Evolutionary conservation across 1,140 invertebrate species (phyloP).

Genomic region (Reticulitermes speratus): DNA sequence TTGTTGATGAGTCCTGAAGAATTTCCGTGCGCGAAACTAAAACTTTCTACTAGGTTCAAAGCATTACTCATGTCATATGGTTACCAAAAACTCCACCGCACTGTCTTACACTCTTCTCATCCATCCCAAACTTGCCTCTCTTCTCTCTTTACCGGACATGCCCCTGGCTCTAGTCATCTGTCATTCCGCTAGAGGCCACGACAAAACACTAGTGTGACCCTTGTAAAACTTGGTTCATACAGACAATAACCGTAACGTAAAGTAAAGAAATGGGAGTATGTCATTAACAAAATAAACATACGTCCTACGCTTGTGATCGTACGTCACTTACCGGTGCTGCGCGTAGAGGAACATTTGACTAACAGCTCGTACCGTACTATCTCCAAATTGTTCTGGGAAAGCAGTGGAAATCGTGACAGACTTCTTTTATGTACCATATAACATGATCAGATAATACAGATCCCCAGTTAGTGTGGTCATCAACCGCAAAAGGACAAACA

Average conservation of each 20-base stretch:
- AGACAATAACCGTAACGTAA: not conserved
- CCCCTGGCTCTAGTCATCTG: not conserved
- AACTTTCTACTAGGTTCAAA: not conserved
- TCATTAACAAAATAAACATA: too few species aligned
- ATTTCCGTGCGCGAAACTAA: not conserved
- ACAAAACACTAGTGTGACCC: constrained; percentile 8
- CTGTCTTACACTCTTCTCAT: not conserved
- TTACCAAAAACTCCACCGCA: not conserved
- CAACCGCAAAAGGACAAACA: too few species aligned
- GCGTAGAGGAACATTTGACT: too few species aligned
- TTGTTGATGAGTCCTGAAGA: not conserved
- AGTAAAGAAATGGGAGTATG: too few species aligned
- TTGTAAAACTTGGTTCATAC: not conserved
- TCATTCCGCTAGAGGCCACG: not conserved
- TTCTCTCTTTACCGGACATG: not conserved
- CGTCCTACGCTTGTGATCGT: too few species aligned
- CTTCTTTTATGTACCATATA: too few species aligned
- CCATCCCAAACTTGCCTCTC: not conserved
- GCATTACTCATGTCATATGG: not conserved
- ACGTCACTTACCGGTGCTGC: too few species aligned
- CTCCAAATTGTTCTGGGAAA: too few species aligned
- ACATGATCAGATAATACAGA: too few species aligned
- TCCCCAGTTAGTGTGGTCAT: too few species aligned
- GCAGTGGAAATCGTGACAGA: too few species aligned
- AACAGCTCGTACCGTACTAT: too few species aligned